phyloP scores from a whole-genome alignment of 2,113 vertebrate species.

The Psilopogon haemacephalus region DNA sequence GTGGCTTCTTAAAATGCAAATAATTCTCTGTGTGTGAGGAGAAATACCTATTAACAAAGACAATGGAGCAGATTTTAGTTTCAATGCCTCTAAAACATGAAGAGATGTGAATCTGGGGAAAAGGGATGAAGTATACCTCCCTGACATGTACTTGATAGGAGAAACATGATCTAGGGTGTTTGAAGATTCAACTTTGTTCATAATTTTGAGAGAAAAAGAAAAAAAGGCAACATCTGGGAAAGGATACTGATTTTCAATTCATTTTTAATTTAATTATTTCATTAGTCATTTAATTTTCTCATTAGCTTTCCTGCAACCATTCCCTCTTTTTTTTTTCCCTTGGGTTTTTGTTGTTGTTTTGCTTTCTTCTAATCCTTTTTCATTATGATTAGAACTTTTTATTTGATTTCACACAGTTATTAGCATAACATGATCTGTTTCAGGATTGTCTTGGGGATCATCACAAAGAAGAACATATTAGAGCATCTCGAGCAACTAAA shows the following conservation, averaged over 20 bases:
- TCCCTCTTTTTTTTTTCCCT: neutral
- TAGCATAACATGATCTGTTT: constrained; percentile 96
- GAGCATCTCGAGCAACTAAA: constrained; percentile 99
- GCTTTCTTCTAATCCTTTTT: constrained; percentile 61
- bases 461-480: constrained; percentile 99
- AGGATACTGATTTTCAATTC: constrained; percentile 28
- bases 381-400: constrained; percentile 71
- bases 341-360: neutral
- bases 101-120: neutral
- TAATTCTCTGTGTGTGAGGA: neutral
- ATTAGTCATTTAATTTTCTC: constrained; percentile 63
- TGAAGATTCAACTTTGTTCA: neutral
- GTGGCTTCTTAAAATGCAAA: neutral
- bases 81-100: neutral
- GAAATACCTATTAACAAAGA: neutral
- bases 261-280: constrained; percentile 64
- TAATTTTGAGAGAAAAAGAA: constrained; percentile 23
- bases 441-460: constrained; percentile 99
- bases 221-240: constrained; percentile 4
- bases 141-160: neutral
- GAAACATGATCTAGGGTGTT: neutral
- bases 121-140: neutral
- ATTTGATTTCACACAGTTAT: constrained; percentile 86
- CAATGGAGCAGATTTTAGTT: neutral
- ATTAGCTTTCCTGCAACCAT: constrained; percentile 60